These are phyloP conservation scores for Lucilia sericata DNA, from an alignment of 1,140 invertebrate genomes.

Conservation along the genomic window DNA sequence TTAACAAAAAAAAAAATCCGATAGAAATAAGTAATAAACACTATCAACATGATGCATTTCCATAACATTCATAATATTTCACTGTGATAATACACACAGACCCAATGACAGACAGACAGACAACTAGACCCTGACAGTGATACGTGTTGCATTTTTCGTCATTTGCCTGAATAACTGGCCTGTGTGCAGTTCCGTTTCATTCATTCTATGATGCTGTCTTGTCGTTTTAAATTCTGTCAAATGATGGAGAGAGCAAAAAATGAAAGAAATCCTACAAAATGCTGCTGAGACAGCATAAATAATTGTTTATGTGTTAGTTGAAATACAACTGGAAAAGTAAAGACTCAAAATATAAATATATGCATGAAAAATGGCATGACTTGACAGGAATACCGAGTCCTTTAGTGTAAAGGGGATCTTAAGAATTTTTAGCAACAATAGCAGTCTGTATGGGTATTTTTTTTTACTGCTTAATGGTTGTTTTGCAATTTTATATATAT, in stretches of 20 bases:
- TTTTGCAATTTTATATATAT: neutral
- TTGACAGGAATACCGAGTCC: neutral
- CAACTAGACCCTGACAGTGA: neutral
- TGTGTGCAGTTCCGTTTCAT: neutral
- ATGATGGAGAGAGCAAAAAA: neutral
- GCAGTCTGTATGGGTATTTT: neutral
- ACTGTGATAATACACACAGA: neutral
- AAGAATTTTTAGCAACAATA: neutral
- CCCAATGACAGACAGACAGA: neutral
- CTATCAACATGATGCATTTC: constrained; percentile 9
- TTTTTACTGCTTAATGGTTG: neutral
- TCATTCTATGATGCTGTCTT: neutral
- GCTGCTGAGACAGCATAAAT: constrained; percentile 12
- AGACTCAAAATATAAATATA: neutral
- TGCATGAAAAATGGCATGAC: neutral
- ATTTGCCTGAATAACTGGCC: neutral
- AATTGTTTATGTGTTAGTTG: constrained; percentile 15
- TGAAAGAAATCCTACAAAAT: neutral
- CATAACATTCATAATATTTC: constrained; percentile 24
- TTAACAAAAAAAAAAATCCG: neutral
- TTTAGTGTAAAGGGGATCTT: neutral
- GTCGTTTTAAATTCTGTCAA: neutral
- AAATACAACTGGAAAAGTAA: neutral
- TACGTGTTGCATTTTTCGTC: constrained; percentile 13
- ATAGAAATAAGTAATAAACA: neutral